Conservation (phyloP, 1,140 invertebrate species). For the Drosophila varians region DNA sequence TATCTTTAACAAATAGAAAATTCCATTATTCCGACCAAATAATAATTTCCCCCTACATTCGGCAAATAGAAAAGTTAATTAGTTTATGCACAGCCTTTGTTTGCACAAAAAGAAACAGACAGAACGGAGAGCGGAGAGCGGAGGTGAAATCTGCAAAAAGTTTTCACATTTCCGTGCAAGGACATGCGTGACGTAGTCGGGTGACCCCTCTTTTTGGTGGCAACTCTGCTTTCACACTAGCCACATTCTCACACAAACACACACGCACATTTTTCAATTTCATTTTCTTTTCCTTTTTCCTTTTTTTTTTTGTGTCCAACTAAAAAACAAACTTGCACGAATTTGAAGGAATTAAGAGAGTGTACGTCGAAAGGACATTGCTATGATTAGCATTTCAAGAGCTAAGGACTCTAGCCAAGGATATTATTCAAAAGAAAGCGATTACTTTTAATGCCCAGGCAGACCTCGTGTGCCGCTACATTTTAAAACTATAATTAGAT, state of each 20-base stretch:
- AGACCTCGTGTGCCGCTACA: slow-evolving; percentile 17
- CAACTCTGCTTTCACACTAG: slow-evolving; percentile 41
- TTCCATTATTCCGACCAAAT: slow-evolving; percentile 20
- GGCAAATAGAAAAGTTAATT: slow-evolving; percentile 68
- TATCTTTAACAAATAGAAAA: not conserved
- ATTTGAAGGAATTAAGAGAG: slow-evolving; percentile 27
- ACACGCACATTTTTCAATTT: slow-evolving; percentile 5
- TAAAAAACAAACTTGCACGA: slow-evolving; percentile 36
- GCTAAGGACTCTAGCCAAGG: not conserved
- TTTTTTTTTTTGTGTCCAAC: not conserved
- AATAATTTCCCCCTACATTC: slow-evolving; percentile 27
- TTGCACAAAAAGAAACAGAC: slow-evolving; percentile 30
- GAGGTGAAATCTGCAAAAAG: slow-evolving; percentile 49
- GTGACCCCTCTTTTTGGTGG: slow-evolving; percentile 46
- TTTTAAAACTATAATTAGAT: slow-evolving; percentile 52
- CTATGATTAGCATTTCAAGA: slow-evolving; percentile 47
- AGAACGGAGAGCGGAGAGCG: slow-evolving; percentile 25
- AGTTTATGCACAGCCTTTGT: slow-evolving; percentile 69
- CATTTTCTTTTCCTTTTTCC: too few relatives aligned
- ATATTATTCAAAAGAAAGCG: slow-evolving; percentile 48
- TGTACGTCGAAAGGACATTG: slow-evolving; percentile 40
- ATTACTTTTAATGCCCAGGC: slow-evolving; percentile 54
- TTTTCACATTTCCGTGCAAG: slow-evolving; percentile 67
- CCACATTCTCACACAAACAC: slow-evolving; percentile 21
- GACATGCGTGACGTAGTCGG: slow-evolving; percentile 67